Conservation (phyloP, 2,113 vertebrate genomes). For the Diadophis punctatus region DNA sequence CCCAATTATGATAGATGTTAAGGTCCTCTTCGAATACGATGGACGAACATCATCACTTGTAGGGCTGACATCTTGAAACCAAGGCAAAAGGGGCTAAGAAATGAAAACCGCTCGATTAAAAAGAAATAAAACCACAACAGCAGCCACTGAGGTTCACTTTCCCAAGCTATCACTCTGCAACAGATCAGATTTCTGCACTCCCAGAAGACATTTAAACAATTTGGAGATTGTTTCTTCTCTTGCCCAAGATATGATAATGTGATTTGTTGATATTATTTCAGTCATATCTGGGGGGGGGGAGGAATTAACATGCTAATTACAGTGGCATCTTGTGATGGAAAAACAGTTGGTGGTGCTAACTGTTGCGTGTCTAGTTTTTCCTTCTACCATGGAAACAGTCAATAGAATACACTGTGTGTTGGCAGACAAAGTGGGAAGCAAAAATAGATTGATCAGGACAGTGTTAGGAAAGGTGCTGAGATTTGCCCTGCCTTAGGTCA, state of each 20-base stretch:
- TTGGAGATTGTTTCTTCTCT: conserved; percentile 59
- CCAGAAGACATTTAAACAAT: conserved; percentile 56
- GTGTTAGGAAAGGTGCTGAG: not conserved
- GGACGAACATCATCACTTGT: too few species aligned
- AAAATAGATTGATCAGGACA: not conserved
- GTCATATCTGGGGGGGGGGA: conserved; percentile 48
- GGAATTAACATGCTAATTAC: conserved; percentile 60
- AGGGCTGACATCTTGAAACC: not conserved
- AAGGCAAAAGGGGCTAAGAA: not conserved
- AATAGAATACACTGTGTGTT: conserved; percentile 27
- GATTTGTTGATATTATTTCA: conserved; percentile 53
- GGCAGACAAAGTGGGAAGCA: not conserved
- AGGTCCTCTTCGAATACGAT: too few species aligned
- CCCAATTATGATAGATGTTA: too few species aligned
- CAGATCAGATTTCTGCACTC: conserved; percentile 49
- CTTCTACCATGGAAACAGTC: conserved; percentile 43
- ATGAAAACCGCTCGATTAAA: conserved; percentile 47
- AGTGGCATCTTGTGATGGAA: conserved; percentile 53
- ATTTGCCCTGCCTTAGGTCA: too few species aligned
- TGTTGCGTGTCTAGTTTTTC: conserved; percentile 43
- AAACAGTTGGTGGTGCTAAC: conserved; percentile 48
- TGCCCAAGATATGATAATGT: conserved; percentile 57
- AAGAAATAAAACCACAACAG: conserved; percentile 11
- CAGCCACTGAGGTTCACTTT: conserved; percentile 46
- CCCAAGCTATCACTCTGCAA: conserved; percentile 41